Evolutionary conservation across 2,113 vertebrate genomes (phyloP), one percentile per base, ranked within the genome.

Genomic region (Strix aluco): DNA sequence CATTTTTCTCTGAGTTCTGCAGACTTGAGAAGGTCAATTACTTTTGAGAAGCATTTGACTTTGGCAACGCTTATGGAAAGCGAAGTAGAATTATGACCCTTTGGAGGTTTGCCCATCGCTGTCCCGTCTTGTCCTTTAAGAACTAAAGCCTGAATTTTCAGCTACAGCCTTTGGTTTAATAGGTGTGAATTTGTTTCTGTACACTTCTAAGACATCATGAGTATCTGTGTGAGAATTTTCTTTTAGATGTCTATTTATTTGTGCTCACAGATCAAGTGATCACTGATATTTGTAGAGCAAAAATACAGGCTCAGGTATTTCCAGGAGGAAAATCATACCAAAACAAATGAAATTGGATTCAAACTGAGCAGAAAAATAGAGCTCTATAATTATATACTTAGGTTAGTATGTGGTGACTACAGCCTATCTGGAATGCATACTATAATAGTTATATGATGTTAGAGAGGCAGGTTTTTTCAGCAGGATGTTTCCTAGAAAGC

Each of bases 11-110:
- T 71, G 84, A 47, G 89, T 88, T 94, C 91, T 97, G 93, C 84
- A 88, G 94, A 90, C 87, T 95, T 77, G 90, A 95, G 96, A 86
- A 97, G 94, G 91, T 94, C 94, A 96, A 90, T 96, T 96, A 95
- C 96, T 95, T 96, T 91, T 42, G 79, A 97, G 90, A 96, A 95
- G 86, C 90, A 81, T 96, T 95, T 97, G 88, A 92, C 92, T 96
- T 96, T 96, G 96, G 93, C 94, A 95, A 86, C 3, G 27, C 71
- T 97, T 95, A 86, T 81, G 89, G 96, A 96, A 97, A 95, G 73
- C 19, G 2, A 94, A 95, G 89, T 58, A 95, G 92, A 95, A 92
- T 96, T 95, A 94, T 83, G 93, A 96, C 84, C 94, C 95, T 95
- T 90, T 97, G 95, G 97, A 96, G 58, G 32, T 38, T 80, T 97